These are phyloP conservation scores for Crotophaga sulcirostris DNA, from an alignment of 2,113 vertebrate species.

Conservation along the genomic window DNA sequence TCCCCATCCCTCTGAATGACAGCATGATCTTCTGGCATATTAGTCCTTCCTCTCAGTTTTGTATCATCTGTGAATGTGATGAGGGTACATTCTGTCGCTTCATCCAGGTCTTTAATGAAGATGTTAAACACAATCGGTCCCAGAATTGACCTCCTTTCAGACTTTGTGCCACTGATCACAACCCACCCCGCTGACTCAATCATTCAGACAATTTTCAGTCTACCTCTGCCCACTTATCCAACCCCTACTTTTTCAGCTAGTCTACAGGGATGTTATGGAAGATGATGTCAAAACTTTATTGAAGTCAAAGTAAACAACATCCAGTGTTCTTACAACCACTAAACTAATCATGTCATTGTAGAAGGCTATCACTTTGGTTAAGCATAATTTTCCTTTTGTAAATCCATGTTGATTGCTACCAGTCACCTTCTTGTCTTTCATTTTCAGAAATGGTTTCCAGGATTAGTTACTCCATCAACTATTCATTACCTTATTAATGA, in stretches of 20 bases:
- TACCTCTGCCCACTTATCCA: neutral
- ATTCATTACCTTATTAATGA: neutral
- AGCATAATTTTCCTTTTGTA: neutral
- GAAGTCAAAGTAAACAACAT: neutral
- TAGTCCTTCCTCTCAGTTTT: neutral
- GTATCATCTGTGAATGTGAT: neutral
- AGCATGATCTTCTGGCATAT: neutral
- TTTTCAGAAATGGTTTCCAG: neutral
- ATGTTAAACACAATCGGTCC: neutral
- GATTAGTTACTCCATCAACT: neutral
- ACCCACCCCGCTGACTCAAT: rapidly evolving
- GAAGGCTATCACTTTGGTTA: neutral
- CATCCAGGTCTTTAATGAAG: neutral
- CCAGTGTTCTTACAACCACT: neutral
- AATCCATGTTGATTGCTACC: neutral
- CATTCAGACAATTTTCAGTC: neutral
- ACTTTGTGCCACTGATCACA: neutral
- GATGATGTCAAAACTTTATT: neutral
- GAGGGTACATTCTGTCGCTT: neutral
- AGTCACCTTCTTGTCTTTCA: neutral
- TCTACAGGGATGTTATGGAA: neutral
- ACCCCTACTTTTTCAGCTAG: neutral
- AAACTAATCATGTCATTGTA: neutral
- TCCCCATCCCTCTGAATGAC: neutral
- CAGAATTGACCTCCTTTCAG: neutral